Percentiles rank a stretch among this genome's conserved stretches.
Evolutionary conservation across 1,140 invertebrate genomes (phyloP).

Genomic region (Spodoptera frugiperda): DNA sequence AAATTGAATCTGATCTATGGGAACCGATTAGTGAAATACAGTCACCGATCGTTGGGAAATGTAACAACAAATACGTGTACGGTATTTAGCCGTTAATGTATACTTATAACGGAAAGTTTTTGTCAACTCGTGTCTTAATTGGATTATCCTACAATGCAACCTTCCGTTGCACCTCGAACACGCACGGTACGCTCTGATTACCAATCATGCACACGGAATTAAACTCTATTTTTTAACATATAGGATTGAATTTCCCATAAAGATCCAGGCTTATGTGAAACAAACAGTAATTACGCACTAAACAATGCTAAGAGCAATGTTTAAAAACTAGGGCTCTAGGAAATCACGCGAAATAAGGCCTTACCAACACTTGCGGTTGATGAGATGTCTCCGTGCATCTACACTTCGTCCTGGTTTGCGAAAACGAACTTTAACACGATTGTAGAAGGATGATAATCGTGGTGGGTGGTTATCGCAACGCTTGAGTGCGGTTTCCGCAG

Average conservation of each 20-base stretch:
- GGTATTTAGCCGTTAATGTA: slow-evolving; percentile 21
- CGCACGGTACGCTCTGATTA: slow-evolving; percentile 34
- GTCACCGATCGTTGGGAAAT: slow-evolving; percentile 24
- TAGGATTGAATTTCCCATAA: not conserved
- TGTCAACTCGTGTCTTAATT: slow-evolving; percentile 42
- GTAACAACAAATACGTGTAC: slow-evolving; percentile 36
- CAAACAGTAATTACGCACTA: slow-evolving; percentile 48
- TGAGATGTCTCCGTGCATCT: slow-evolving; percentile 18
- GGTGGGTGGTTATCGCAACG: slow-evolving; percentile 21
- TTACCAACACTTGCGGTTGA: slow-evolving; percentile 48
- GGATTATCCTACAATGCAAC: slow-evolving; percentile 44
- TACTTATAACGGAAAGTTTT: slow-evolving; percentile 25
- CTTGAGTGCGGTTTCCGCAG: slow-evolving; percentile 62
- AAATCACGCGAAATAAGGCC: slow-evolving; percentile 49
- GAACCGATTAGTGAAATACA: slow-evolving; percentile 24
- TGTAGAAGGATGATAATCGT: slow-evolving; percentile 16
- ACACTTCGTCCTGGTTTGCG: slow-evolving; percentile 23
- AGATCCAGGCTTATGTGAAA: slow-evolving; percentile 16
- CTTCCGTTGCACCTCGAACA: slow-evolving; percentile 38
- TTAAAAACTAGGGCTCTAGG: slow-evolving; percentile 56
- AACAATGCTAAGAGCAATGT: slow-evolving; percentile 52
- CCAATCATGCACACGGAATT: slow-evolving; percentile 1
- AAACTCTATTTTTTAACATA: not conserved
- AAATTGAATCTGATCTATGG: slow-evolving; percentile 6
- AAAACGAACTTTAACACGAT: slow-evolving; percentile 44